Percentiles rank a stretch among this genome's conserved stretches.
Evolutionary conservation across 1,140 invertebrate species (phyloP).

Genomic region (Oryctes rhinoceros): DNA sequence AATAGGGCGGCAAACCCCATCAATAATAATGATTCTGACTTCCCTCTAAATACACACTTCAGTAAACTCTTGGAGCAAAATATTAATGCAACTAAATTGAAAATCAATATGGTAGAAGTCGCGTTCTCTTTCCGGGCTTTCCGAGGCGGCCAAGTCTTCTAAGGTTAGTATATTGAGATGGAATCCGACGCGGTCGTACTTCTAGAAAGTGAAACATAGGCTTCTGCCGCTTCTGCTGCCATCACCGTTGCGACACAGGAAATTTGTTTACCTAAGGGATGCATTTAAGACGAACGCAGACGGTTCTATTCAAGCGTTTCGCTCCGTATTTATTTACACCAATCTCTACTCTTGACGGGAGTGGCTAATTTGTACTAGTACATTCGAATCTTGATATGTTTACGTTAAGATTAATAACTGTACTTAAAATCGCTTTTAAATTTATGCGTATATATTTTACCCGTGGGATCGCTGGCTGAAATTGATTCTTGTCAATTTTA

Average conservation of each 20-base stretch:
- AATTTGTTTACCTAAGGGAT: conserved; percentile 34
- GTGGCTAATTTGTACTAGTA: conserved; percentile 1
- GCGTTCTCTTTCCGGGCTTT: conserved; percentile 34
- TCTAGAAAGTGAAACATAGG: conserved; percentile 16
- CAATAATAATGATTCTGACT: conserved; percentile 57
- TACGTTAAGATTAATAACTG: conserved; percentile 18
- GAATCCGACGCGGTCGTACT: background rate
- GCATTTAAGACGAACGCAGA: conserved; percentile 25
- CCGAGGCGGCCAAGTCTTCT: background rate
- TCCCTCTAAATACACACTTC: conserved; percentile 57
- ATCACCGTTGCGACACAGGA: background rate
- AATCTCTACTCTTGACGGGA: background rate
- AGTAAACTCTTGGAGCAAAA: conserved; percentile 56
- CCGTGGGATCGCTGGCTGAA: background rate
- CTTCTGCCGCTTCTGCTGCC: background rate
- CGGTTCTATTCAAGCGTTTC: conserved; percentile 2
- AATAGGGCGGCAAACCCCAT: conserved; percentile 55
- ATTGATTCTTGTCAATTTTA: too few relatives aligned
- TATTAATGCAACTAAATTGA: conserved; percentile 58
- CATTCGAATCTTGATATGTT: conserved; percentile 36
- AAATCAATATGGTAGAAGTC: conserved; percentile 54
- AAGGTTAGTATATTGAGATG: background rate
- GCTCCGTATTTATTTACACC: background rate
- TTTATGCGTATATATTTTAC: background rate
- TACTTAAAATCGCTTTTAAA: background rate